Percentiles rank a stretch among this genome's conserved stretches.
These are phyloP conservation scores for Abrostola triplasia DNA, from an alignment of 2,888 invertebrate species.

Conservation along the genomic window DNA sequence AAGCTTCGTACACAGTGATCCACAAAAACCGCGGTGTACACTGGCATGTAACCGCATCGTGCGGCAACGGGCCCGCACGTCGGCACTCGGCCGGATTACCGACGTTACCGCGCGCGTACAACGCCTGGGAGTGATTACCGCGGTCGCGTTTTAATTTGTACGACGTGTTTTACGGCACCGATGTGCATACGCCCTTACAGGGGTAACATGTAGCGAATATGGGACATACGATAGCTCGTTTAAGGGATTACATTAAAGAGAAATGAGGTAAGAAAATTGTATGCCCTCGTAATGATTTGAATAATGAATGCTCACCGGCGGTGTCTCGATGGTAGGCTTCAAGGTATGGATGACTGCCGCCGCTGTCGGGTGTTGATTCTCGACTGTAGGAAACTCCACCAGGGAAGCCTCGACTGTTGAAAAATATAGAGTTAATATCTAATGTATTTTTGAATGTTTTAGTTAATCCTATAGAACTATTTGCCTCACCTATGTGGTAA, in stretches of 20 bases:
- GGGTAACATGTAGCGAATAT: conserved; percentile 44
- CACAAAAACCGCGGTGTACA: conserved; percentile 60
- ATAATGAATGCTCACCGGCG: conserved; percentile 89
- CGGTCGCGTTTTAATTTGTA: conserved; percentile 85
- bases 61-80: conserved; percentile 45
- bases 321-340: conserved; percentile 95
- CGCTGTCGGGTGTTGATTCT: conserved; percentile 96
- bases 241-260: conserved; percentile 55
- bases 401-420: conserved; percentile 89
- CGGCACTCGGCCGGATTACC: conserved; percentile 53
- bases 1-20: conserved; percentile 59
- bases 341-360: conserved; percentile 94
- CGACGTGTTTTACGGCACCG: conserved; percentile 74
- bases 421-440: conserved; percentile 54
- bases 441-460: conserved; percentile 15
- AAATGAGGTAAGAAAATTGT: conserved; percentile 53
- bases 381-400: conserved; percentile 93
- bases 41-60: conserved; percentile 60
- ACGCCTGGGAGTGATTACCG: conserved; percentile 73
- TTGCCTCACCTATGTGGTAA: conserved; percentile 93
- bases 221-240: conserved; percentile 52
- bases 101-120: conserved; percentile 57
- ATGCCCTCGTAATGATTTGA: conserved; percentile 36
- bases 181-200: conserved; percentile 61
- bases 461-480: conserved; percentile 43